Conservation (phyloP, 2,113 vertebrate species). For the Neotoma lepida region DNA sequence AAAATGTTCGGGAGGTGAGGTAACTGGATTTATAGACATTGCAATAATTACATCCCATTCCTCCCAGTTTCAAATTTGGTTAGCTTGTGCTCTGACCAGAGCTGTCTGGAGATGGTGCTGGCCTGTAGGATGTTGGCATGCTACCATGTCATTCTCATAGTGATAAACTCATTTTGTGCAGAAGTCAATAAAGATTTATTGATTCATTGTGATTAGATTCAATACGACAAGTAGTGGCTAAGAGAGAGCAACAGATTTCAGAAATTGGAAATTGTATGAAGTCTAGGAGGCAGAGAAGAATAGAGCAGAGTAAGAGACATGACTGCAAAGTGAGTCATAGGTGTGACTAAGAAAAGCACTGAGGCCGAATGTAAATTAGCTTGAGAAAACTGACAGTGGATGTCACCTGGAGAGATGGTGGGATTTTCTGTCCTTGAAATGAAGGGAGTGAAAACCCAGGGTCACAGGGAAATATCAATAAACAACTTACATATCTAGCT, state of each 20-base stretch:
- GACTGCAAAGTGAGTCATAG: slow-evolving; percentile 51
- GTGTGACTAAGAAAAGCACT: slow-evolving; percentile 53
- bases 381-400: slow-evolving; percentile 44
- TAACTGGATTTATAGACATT: slow-evolving; percentile 37
- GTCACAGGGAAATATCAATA: slow-evolving; percentile 39
- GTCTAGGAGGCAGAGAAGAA: background rate
- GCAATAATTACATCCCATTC: background rate
- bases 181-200: slow-evolving; percentile 44
- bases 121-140: background rate
- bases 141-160: background rate
- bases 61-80: slow-evolving; percentile 22
- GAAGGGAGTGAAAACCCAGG: background rate
- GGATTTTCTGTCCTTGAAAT: slow-evolving; percentile 5
- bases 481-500: background rate
- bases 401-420: slow-evolving; percentile 11
- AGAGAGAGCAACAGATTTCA: background rate
- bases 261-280: slow-evolving; percentile 56
- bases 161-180: background rate
- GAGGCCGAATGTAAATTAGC: slow-evolving; percentile 58
- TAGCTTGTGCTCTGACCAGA: background rate
- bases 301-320: background rate
- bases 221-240: slow-evolving; percentile 13
- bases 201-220: background rate
- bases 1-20: background rate
- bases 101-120: background rate